Evolutionary conservation across 2,888 invertebrate species (phyloP).

Genomic region (Acleris sparsana): DNA sequence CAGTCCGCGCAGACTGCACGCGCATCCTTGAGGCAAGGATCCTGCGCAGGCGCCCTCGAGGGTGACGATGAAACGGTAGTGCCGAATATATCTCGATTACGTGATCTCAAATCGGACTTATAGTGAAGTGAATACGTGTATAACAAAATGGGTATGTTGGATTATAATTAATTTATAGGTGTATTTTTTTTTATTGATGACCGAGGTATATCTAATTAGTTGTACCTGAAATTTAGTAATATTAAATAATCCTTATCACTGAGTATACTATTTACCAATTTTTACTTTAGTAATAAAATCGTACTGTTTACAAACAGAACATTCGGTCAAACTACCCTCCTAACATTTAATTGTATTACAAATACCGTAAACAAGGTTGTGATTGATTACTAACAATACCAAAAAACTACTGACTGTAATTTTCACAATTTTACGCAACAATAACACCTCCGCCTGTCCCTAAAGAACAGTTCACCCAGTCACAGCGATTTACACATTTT

Average conservation of each 20-base stretch:
- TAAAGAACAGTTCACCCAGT: conserved; percentile 19
- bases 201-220: too few relatives aligned
- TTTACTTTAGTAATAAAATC: neutral
- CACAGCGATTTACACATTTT: conserved; percentile 10
- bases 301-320: neutral
- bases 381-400: too few relatives aligned
- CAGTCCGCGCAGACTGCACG: conserved; percentile 76
- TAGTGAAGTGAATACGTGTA: conserved; percentile 70
- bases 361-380: too few relatives aligned
- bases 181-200: neutral
- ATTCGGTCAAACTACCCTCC: conserved; percentile 1
- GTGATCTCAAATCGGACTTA: conserved; percentile 70
- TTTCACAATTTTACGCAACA: neutral
- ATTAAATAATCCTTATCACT: too few relatives aligned
- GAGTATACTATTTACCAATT: too few relatives aligned
- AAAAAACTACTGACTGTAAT: too few relatives aligned
- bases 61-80: conserved; percentile 77
- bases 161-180: conserved; percentile 3
- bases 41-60: conserved; percentile 59
- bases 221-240: too few relatives aligned
- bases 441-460: conserved; percentile 1
- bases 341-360: too few relatives aligned
- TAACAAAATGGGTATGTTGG: conserved; percentile 72
- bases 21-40: conserved; percentile 66
- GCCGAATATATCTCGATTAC: conserved; percentile 62